Conservation (phyloP, 2,797 vertebrate species). For the Streptopelia turtur region DNA sequence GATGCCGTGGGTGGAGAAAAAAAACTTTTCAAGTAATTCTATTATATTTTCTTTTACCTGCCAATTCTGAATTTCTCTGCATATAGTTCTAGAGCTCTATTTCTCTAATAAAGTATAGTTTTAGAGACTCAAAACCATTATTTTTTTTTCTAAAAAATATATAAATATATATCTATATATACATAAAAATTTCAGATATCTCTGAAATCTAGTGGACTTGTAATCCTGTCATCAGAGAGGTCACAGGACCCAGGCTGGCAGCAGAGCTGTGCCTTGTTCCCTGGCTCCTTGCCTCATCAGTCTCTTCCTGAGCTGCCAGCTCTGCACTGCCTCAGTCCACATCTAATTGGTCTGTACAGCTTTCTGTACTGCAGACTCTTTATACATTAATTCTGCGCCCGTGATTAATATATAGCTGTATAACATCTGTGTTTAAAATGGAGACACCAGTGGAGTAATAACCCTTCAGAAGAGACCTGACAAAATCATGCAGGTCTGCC, state of each 20-base stretch:
- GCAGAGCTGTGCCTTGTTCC: neutral
- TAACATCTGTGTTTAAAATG: neutral
- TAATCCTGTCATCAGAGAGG: neutral
- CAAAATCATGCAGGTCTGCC: neutral
- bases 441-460: neutral
- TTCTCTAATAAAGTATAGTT: neutral
- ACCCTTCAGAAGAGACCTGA: neutral
- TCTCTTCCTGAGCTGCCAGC: neutral
- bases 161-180: neutral
- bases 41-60: neutral
- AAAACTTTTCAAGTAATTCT: neutral
- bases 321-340: neutral
- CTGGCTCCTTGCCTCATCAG: neutral
- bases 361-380: neutral
- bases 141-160: neutral
- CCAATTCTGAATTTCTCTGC: neutral
- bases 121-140: neutral
- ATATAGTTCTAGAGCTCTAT: neutral
- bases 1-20: neutral
- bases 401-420: neutral
- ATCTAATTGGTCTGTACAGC: neutral
- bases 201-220: neutral
- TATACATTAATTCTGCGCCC: neutral
- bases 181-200: neutral
- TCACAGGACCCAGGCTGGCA: neutral